Evolutionary conservation across 1,140 invertebrate species (phyloP).

Genomic region (Euborellia annulipes): DNA sequence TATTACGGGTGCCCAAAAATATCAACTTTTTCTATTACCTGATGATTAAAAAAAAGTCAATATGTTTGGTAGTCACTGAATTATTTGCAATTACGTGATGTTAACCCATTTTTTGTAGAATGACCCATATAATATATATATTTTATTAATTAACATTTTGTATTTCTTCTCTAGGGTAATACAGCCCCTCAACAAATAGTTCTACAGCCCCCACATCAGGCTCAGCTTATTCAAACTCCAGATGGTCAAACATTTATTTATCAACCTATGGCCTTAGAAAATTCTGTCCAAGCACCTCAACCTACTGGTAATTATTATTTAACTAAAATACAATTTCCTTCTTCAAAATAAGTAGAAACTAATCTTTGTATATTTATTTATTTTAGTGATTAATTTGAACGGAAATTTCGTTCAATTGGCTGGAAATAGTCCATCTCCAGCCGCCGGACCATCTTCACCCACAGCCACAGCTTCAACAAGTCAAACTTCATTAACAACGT

Average conservation of each 20-base stretch:
- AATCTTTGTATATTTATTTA: slow-evolving; percentile 6
- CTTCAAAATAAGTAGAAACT: slow-evolving; percentile 1
- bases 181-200: slow-evolving; percentile 10
- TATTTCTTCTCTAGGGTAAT: slow-evolving; percentile 1
- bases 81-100: too few relatives aligned
- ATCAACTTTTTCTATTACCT: too few relatives aligned
- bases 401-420: slow-evolving; percentile 53
- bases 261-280: slow-evolving; percentile 53
- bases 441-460: slow-evolving; percentile 27
- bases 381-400: slow-evolving; percentile 52
- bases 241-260: slow-evolving; percentile 91
- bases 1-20: too few relatives aligned
- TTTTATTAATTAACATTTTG: too few relatives aligned
- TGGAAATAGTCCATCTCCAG: slow-evolving; percentile 15
- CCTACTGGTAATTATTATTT: slow-evolving; percentile 33
- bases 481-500: slow-evolving; percentile 34
- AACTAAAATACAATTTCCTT: background rate
- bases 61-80: too few relatives aligned
- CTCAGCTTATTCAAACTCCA: slow-evolving; percentile 70
- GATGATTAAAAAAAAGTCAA: too few relatives aligned
- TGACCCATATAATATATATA: too few relatives aligned
- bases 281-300: slow-evolving; percentile 37
- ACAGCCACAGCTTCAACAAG: slow-evolving; percentile 24
- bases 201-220: slow-evolving; percentile 40
- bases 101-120: too few relatives aligned